phyloP scores from a whole-genome alignment of 2,888 invertebrate species.

The Callinectes sapidus region DNA sequence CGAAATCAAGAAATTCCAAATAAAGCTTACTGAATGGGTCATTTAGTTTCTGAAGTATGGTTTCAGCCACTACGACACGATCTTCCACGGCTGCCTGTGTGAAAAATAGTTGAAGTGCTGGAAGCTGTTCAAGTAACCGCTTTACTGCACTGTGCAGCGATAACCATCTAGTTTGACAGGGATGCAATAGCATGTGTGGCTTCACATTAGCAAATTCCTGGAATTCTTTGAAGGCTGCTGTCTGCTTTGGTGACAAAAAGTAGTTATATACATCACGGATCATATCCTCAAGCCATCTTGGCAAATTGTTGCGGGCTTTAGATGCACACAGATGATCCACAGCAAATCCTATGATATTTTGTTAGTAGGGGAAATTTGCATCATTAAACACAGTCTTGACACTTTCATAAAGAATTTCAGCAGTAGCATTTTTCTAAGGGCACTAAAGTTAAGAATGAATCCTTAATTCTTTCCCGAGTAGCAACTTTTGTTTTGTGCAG shows the following conservation, averaged over 20 bases:
- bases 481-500: constrained; percentile 46
- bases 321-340: constrained; percentile 39
- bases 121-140: too few species aligned
- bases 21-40: constrained; percentile 45
- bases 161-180: too few species aligned
- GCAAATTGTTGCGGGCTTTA: too few species aligned
- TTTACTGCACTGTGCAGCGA: too few species aligned
- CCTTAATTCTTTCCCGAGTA: constrained; percentile 32
- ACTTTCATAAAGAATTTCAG: constrained; percentile 43
- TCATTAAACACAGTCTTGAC: too few species aligned
- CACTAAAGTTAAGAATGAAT: constrained; percentile 37
- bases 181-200: constrained; percentile 10
- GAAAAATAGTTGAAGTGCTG: constrained; percentile 44
- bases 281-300: too few species aligned
- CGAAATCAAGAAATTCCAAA: constrained; percentile 43
- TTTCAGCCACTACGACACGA: constrained; percentile 27
- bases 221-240: too few species aligned
- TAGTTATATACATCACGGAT: too few species aligned
- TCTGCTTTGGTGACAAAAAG: too few species aligned
- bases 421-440: constrained; percentile 45
- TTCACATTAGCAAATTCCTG: constrained; percentile 40
- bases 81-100: constrained; percentile 24
- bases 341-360: constrained; percentile 45
- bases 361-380: constrained; percentile 39
- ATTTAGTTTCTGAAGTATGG: constrained; percentile 34